A percentile compares a stretch with the other conserved stretches of the same genome.
Evolutionary conservation across 1,140 invertebrate genomes (phyloP).

Genomic region (Drosophila mojavensis): DNA sequence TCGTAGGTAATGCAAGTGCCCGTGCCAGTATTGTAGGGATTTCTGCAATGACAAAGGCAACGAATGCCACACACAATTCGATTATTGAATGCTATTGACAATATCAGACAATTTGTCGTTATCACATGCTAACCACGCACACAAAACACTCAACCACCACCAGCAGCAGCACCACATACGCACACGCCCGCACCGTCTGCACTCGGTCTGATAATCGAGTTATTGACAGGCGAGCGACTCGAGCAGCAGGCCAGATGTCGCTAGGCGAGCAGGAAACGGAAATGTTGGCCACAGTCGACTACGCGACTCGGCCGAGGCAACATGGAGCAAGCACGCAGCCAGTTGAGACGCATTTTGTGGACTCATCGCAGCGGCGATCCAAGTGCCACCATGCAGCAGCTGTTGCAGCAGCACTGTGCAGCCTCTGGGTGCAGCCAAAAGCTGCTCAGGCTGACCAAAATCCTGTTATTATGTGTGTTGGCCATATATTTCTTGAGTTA

Average conservation of each 20-base stretch:
- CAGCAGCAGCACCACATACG: neutral
- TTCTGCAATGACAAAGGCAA: conserved; percentile 55
- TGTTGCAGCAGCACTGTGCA: conserved; percentile 15
- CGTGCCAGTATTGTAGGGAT: conserved; percentile 85
- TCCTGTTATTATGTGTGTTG: conserved; percentile 16
- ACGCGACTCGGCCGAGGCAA: conserved; percentile 28
- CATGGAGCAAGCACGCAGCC: conserved; percentile 49
- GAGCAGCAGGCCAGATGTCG: conserved; percentile 16
- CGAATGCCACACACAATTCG: conserved; percentile 12
- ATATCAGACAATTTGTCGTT: conserved; percentile 64
- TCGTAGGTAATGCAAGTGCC: conserved; percentile 96
- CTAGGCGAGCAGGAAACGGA: conserved; percentile 13
- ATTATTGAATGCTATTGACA: conserved; percentile 57
- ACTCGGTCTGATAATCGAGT: conserved; percentile 73
- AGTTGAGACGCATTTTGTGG: conserved; percentile 51
- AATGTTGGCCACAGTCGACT: conserved; percentile 37
- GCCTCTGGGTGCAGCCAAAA: neutral
- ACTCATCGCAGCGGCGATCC: conserved; percentile 20
- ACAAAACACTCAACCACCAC: neutral
- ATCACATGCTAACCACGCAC: conserved; percentile 65
- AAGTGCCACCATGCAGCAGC: conserved; percentile 17
- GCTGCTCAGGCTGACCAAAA: conserved; percentile 19
- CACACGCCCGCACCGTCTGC: conserved; percentile 34
- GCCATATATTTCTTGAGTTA: conserved; percentile 35
- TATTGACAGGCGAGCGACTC: conserved; percentile 67